Base-by-base conservation (phyloP, 2,113 vertebrate genomes). In the Myotis lucifugus region DNA sequence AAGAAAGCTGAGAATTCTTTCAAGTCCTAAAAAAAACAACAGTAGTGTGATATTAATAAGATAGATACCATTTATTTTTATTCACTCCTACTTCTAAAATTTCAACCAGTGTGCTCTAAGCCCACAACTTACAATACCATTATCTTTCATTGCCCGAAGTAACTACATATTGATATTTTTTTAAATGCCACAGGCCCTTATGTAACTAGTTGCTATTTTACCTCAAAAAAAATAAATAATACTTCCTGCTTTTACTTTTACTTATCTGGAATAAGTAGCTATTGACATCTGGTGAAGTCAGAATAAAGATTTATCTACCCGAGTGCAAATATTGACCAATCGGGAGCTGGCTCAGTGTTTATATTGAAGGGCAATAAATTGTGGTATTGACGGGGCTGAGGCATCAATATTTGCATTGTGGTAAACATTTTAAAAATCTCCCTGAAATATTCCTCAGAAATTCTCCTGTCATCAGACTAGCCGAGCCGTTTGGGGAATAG, bases 251-350 rank as follows among this genome's bases (percentile, higher is more conserved):
- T 97, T 96, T 98, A 97, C 97, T 98, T 98, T 98, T 97, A 98
- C 98, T 98, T 98, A 98, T 98, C 98, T 97, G 93, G 96, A 98
- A 98, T 98, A 98, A 98, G 97, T 97, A n/a, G 96, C 97, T 98
- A 98, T 98, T 98, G 98, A 97, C 97, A 98, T 98, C 90, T 61
- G 64, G 97, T 97, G 96, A 96, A 98, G 97, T 97, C 98, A n/a
- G 37, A 98, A 98, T 98, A 98, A 98, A 98, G 98, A 98, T 99
- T 98, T 98, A 99, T 98, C 98, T 98, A 98, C 98, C 98, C 97
- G 94, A 91, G 96, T 98, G 97, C 98, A 98, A 98, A 98, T 98
- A 98, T 98, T 98, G 98, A 98, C 98, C 98, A 98, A 97, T 98
- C 98, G 97, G 97, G 97, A 98, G 97, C 95, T 97, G 97, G 97